Base-by-base conservation (phyloP, 2,888 invertebrate genomes). In the Lochmaea capreae region DNA sequence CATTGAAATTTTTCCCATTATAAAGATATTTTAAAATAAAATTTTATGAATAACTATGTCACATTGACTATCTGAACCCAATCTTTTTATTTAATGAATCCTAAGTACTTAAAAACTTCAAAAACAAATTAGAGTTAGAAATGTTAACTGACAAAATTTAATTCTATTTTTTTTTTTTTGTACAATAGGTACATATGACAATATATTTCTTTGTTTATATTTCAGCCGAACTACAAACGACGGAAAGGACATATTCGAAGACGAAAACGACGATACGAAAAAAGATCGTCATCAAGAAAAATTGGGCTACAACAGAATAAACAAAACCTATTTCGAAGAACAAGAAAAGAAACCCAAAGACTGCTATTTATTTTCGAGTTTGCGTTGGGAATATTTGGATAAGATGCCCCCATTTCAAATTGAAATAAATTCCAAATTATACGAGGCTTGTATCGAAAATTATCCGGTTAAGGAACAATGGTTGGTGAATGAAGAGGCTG, bases 401-500 rank as follows among this genome's bases (percentile, higher is more conserved):
- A 87, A 87, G 78, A 89, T 89, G 88, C 88, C 89, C 2, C 89
- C 89, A 0, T 89, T 87, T 79, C 86, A 86, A 78, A 75, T 85
- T n/a, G 85, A 86, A 71, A 84, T 85, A 42, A 83, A 83, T 6
- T 84, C 85, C 16, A 86, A 85, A 68, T 73, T 86, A 67, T 85
- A 86, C 74, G 81, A 85, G 74, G 77, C 80, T 33, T 84, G 83
- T 54, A 39, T 83, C 14, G 83, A 83, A 65, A 80, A 82, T 61
- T 82, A 80, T 67, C 73, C 83, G 9, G 59, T 69, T 10, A 79
- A 76, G 49, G 75, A 71, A 33, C 77, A 77, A 14, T 72, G 71
- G 68, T 62, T 33, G 22, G 72, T 68, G 9, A 79, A 80, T 66
- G 76, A 77, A 26, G 85, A 86, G 67, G 85, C 85, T 1, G 86